Evolutionary conservation across 2,113 vertebrate species (phyloP).

Genomic region (Urocolius indicus): DNA sequence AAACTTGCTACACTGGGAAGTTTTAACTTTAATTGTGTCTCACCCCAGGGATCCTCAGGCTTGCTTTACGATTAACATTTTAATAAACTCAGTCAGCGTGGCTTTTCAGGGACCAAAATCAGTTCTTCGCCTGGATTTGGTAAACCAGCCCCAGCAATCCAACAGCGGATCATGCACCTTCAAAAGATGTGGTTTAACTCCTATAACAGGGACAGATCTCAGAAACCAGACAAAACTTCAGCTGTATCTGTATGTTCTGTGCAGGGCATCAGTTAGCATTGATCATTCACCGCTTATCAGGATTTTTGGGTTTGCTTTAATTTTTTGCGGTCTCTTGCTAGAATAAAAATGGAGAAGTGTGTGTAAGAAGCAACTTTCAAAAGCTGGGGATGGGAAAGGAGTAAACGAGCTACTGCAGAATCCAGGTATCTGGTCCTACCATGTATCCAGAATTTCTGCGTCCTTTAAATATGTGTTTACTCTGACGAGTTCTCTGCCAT

Average conservation of each 20-base stretch:
- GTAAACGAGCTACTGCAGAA: neutral
- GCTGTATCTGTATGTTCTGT: neutral
- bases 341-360: neutral
- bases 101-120: constrained; percentile 40
- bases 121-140: constrained; percentile 6
- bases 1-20: constrained; percentile 34
- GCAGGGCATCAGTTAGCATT: neutral
- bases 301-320: neutral
- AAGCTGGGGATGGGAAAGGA: neutral
- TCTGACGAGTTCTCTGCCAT: neutral
- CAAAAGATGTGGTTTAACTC: constrained; percentile 21
- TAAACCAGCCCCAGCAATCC: constrained; percentile 39
- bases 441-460: neutral
- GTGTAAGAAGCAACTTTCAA: neutral
- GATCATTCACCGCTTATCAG: neutral
- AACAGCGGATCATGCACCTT: neutral
- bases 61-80: constrained; percentile 42
- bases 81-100: constrained; percentile 36
- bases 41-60: neutral
- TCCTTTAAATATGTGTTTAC: neutral
- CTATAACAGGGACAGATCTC: neutral
- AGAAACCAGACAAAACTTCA: neutral
- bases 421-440: neutral
- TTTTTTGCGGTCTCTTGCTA: neutral
- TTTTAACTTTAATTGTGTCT: constrained; percentile 64